Percentiles rank a stretch among this genome's conserved stretches.
Conservation (phyloP, 64 coral and sea anemone species). For the Pachyseris speciosa region DNA sequence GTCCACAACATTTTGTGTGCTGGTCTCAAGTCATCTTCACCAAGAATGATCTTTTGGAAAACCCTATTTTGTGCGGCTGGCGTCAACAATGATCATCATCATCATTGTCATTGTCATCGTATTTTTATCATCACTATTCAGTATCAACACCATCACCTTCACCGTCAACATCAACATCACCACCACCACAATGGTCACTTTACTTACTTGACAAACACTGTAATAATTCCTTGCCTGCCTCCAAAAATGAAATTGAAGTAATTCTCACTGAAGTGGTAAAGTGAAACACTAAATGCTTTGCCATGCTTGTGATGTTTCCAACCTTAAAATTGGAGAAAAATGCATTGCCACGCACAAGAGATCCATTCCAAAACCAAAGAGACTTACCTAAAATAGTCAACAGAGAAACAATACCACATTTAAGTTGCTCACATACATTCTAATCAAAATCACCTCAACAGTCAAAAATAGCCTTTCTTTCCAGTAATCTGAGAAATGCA, state of each 20-base stretch:
- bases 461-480: too few relatives aligned
- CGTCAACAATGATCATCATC: too few relatives aligned
- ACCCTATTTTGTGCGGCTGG: too few relatives aligned
- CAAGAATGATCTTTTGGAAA: too few relatives aligned
- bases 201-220: neutral
- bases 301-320: neutral
- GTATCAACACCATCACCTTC: neutral
- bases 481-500: too few relatives aligned
- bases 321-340: neutral
- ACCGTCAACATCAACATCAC: neutral
- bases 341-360: neutral
- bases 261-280: neutral
- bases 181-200: neutral
- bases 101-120: too few relatives aligned
- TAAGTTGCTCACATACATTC: too few relatives aligned
- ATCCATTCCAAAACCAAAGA: neutral
- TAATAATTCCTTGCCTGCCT: neutral
- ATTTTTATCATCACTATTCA: too few relatives aligned
- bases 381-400: neutral
- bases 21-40: too few relatives aligned
- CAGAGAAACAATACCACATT: neutral
- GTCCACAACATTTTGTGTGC: too few relatives aligned
- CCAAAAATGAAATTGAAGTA: neutral
- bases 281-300: neutral
- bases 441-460: too few relatives aligned